These are phyloP conservation scores for Scalopus aquaticus DNA, from an alignment of 2,113 vertebrate genomes.

Conservation along the genomic window DNA sequence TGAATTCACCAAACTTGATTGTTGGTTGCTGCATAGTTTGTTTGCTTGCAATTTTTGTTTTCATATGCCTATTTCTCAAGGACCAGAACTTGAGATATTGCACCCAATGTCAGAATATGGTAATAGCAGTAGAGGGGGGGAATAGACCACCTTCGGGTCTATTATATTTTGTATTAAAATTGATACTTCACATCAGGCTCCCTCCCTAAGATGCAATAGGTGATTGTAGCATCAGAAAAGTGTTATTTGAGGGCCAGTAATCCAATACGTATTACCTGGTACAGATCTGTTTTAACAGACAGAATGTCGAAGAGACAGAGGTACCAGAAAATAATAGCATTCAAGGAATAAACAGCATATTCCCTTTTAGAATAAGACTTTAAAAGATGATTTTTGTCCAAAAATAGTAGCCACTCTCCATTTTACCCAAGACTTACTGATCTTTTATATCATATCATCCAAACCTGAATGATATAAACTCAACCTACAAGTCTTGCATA, in stretches of 20 bases:
- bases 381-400: not conserved
- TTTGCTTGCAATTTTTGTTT: not conserved
- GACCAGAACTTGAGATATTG: not conserved
- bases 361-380: not conserved
- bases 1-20: not conserved
- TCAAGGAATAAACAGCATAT: not conserved
- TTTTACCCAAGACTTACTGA: not conserved
- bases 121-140: not conserved
- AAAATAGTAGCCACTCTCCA: not conserved
- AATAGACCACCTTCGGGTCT: not conserved
- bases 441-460: not conserved
- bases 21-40: accelerated
- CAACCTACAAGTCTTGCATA: not conserved
- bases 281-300: not conserved
- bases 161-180: slow-evolving; percentile 12
- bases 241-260: not conserved
- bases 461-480: not conserved
- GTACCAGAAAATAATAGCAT: not conserved
- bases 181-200: not conserved
- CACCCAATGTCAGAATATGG: not conserved
- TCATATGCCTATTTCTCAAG: not conserved
- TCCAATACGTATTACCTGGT: not conserved
- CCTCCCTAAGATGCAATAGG: not conserved
- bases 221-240: not conserved
- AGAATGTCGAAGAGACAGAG: not conserved